Evolutionary conservation across 1,140 invertebrate species (phyloP).

Genomic region (Camponotus vicinus): DNA sequence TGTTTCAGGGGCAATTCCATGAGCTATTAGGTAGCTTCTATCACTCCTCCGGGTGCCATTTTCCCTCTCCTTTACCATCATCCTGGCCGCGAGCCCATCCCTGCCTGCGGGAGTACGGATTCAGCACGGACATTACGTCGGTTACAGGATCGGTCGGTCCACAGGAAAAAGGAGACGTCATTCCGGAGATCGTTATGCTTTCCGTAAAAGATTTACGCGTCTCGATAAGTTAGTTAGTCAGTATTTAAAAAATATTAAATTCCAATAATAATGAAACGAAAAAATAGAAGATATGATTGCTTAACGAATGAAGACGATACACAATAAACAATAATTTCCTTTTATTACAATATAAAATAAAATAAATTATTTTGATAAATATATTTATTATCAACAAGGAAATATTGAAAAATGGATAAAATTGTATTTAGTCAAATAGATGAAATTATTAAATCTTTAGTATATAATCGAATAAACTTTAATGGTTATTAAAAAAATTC

Average conservation of each 20-base stretch:
- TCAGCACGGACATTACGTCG: constrained; percentile 82
- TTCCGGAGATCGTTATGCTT: constrained; percentile 46
- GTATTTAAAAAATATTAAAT: background rate
- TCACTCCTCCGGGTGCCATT: constrained; percentile 89
- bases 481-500: constrained; percentile 19
- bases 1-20: constrained; percentile 89
- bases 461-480: background rate
- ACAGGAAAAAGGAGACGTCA: constrained; percentile 61
- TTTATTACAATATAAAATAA: constrained; percentile 12
- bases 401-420: background rate
- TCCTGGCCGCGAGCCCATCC: constrained; percentile 68
- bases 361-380: background rate
- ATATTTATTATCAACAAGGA: background rate
- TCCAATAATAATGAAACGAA: constrained; percentile 9
- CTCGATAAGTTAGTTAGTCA: background rate
- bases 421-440: background rate
- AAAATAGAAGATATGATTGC: background rate
- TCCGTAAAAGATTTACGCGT: background rate
- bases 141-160: constrained; percentile 78
- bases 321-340: constrained; percentile 33
- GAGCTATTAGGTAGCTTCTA: constrained; percentile 89
- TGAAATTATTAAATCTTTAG: constrained; percentile 15
- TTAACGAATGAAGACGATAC: background rate
- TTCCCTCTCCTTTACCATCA: constrained; percentile 76
- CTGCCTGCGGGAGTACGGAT: constrained; percentile 78